Evolutionary conservation across 2,797 vertebrate genomes (phyloP), one percentile per base, ranked within the genome.

Genomic region (Acrossocheilus fasciatus): DNA sequence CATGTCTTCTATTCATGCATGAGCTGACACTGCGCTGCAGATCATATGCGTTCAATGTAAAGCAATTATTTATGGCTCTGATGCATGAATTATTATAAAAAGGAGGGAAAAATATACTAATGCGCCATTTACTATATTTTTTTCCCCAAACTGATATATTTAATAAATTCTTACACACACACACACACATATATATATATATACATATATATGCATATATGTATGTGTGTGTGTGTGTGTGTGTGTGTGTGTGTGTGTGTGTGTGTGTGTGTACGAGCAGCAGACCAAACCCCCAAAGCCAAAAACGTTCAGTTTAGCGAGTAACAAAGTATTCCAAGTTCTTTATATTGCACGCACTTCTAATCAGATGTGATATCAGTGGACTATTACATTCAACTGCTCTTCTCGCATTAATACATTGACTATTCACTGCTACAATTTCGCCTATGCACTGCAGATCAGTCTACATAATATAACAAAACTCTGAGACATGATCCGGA

Each of bases 231-330:
- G 39, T 41, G 39, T 41, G 39, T 7, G 39, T 41, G 39, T 1
- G 39, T 3, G 39, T 7, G 39, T 1, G 39, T 39, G 36, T 39
- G 36, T 39, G 36, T 39, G 36, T 39, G 36, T 7, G 39, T 0
- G 39, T 6, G 36, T 5, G 36, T 5, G 36, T 5, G 36, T 39
- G 36, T 3, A 34, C 34, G 34, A 34, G 34, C 34, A 36, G 34
- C 34, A 36, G 34, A 36, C 34, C 34, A 36, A 36, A 36, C 23
- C 36, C 7, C 12, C 2, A 7, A 50, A 72, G 36, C 39, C 39
- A 59, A 74, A 88, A 74, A 88, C 76, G 91, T 89, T 91, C 89
- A 90, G 88, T 91, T 89, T 88, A 90, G 73, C 87, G 82, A 86
- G 90, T 54, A 79, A 80, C 85, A 70, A 52, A 82, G 86, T 89